A percentile compares a stretch with the other conserved stretches of the same genome.
phyloP scores from a whole-genome alignment of 1,140 invertebrate genomes.

The Aphelenchoides besseyi region DNA sequence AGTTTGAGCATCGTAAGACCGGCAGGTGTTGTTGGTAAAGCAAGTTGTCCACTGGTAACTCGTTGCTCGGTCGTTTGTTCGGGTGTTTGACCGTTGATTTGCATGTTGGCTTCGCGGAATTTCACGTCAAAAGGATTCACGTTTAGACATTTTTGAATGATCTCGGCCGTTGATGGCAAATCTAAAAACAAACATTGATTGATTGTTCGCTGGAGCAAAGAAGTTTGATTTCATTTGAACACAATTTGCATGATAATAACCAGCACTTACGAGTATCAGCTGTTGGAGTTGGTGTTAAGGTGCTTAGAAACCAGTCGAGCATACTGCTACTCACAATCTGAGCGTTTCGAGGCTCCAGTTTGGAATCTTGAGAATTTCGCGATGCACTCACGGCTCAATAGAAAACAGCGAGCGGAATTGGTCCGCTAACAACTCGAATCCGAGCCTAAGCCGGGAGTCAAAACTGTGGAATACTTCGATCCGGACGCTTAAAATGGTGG shows the following conservation, averaged over 20 bases:
- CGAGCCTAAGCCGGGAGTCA: background rate
- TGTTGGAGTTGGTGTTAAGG: conserved; percentile 36
- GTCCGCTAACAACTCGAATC: background rate
- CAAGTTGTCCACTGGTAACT: background rate
- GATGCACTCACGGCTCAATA: background rate
- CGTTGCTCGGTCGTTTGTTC: conserved; percentile 18
- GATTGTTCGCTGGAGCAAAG: background rate
- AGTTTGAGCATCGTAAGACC: conserved; percentile 48
- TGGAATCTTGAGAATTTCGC: background rate
- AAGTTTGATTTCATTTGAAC: background rate
- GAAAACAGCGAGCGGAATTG: too few relatives aligned
- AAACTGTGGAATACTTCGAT: background rate
- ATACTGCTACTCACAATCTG: conserved; percentile 35
- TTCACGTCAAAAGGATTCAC: conserved; percentile 53
- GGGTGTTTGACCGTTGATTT: conserved; percentile 43
- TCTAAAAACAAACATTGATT: conserved; percentile 33
- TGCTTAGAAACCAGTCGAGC: conserved; percentile 41
- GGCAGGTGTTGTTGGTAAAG: conserved; percentile 25
- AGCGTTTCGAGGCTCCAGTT: conserved; percentile 8
- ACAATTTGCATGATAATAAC: conserved; percentile 19
- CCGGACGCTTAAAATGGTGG: background rate
- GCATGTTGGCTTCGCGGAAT: conserved; percentile 52
- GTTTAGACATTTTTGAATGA: conserved; percentile 50
- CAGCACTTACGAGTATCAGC: conserved; percentile 17
- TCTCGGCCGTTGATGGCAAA: conserved; percentile 51